Base-by-base conservation (phyloP, 1,140 invertebrate genomes). In the Sycophaga agraensis region DNA sequence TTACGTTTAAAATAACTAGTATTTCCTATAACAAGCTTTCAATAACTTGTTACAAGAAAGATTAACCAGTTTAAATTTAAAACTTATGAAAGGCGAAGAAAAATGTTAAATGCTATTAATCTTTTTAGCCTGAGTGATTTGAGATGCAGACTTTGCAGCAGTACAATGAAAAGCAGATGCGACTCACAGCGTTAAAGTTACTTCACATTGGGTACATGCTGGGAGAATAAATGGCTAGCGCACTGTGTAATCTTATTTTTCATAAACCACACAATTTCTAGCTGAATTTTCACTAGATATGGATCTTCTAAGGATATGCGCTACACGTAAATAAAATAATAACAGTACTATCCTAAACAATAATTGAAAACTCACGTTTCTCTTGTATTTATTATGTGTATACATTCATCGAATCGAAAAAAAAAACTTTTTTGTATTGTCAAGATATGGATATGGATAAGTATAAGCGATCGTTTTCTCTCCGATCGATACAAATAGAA, bases 281-380 rank as follows among this genome's bases (percentile, higher is more conserved):
- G 77, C 65, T 72, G 67, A 77, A 77, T 76, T 79, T 75, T 74
- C 70, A 74, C 69, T 75, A 71, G 71, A 69, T 77, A 72, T 75
- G 66, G 68, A 72, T 68, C 69, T 73, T 67, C 34, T 64, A 62
- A 55, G 50, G 56, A 58, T 68, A 70, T 68, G 68, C 67, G 67
- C 66, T 71, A 73, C 66, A 69, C 70, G 67, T 72, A 50, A 63
- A 63, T 40, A 63, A 63, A n/a, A 43, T 63, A 57, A 61, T 61
- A 55, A 42, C 46, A 58, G 22, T 63, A 63, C 39, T 63, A 63
- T 63, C 65, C 64, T 73, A 76, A 72, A 66, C 70, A 77, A 69
- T 73, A 76, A 64, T 55, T 56, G 54, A 62, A 67, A 64, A 68
- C 59, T 66, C 65, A 66, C 69, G 69, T 70, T 70, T 67, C 65